Evolutionary conservation across 2,888 invertebrate genomes (phyloP).

Genomic region (Sisyra nigra): DNA sequence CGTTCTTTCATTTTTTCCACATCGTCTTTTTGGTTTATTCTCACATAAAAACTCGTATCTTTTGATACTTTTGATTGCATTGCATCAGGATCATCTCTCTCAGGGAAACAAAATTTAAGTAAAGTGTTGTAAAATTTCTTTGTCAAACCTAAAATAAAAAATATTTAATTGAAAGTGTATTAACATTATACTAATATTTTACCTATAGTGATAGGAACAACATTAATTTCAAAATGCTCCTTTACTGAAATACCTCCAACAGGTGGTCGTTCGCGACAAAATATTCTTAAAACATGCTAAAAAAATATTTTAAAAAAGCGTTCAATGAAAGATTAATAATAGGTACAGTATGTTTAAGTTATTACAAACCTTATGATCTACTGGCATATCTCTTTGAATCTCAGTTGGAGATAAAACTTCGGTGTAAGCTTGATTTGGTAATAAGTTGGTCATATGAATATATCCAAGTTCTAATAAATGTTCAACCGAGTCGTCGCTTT

Average conservation of each 20-base stretch:
- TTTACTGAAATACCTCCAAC: slow-evolving; percentile 99
- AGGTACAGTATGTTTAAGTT: too few species aligned
- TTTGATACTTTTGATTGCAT: slow-evolving; percentile 57
- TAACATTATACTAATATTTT: slow-evolving; percentile 14
- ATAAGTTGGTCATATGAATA: slow-evolving; percentile 83
- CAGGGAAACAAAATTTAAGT: slow-evolving; percentile 95
- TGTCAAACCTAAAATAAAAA: slow-evolving; percentile 46
- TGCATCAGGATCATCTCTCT: slow-evolving; percentile 73
- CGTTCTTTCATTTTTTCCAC: slow-evolving; percentile 98
- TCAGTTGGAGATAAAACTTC: slow-evolving; percentile 71
- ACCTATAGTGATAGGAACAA: slow-evolving; percentile 85
- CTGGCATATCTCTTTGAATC: slow-evolving; percentile 72
- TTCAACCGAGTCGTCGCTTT: slow-evolving; percentile 93
- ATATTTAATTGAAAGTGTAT: slow-evolving; percentile 1
- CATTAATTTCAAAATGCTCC: slow-evolving; percentile 97
- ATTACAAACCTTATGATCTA: slow-evolving; percentile 76
- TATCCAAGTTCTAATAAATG: slow-evolving; percentile 93
- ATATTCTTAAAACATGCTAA: slow-evolving; percentile 73
- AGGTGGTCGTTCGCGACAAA: slow-evolving; percentile 89
- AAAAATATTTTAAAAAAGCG: too few species aligned
- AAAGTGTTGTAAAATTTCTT: slow-evolving; percentile 95
- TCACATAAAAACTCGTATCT: slow-evolving; percentile 81
- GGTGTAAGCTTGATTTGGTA: slow-evolving; percentile 87
- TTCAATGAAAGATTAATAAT: too few species aligned
- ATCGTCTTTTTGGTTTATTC: slow-evolving; percentile 76